phyloP scores from a whole-genome alignment of 2,113 vertebrate genomes.

The Tenebrosternarchus preto region DNA sequence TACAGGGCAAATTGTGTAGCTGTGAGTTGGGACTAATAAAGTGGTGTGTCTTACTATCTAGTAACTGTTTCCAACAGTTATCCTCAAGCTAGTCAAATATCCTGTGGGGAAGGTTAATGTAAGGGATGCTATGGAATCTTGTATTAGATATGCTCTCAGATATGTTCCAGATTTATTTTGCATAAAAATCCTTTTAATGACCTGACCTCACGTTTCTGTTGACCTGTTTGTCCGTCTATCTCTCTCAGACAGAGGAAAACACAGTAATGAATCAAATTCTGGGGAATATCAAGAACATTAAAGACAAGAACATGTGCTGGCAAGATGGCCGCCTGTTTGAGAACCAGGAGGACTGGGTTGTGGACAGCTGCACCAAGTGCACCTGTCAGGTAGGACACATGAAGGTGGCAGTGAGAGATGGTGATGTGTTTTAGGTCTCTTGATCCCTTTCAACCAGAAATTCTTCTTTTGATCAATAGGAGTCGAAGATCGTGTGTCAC shows the following conservation, averaged over 20 bases:
- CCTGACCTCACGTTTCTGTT: conserved; percentile 48
- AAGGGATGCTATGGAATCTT: too few relatives aligned
- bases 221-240: conserved; percentile 27
- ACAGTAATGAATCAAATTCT: conserved; percentile 90
- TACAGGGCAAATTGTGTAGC: too few relatives aligned
- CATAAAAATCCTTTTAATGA: background rate
- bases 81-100: background rate
- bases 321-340: conserved; percentile 93
- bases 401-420: background rate
- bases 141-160: background rate
- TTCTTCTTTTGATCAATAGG: conserved; percentile 69
- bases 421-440: background rate
- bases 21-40: too few relatives aligned
- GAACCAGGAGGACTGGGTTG: conserved; percentile 94
- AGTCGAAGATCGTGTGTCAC: conserved; percentile 92
- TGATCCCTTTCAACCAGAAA: background rate
- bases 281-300: conserved; percentile 82
- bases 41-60: too few relatives aligned
- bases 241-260: conserved; percentile 87
- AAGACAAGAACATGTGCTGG: conserved; percentile 91
- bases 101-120: too few relatives aligned
- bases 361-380: conserved; percentile 96
- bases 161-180: background rate
- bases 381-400: conserved; percentile 84
- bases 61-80: background rate